A percentile compares a stretch with the other conserved stretches of the same genome.
Evolutionary conservation across 2,113 vertebrate genomes (phyloP).

Genomic region (Larimichthys crocea): DNA sequence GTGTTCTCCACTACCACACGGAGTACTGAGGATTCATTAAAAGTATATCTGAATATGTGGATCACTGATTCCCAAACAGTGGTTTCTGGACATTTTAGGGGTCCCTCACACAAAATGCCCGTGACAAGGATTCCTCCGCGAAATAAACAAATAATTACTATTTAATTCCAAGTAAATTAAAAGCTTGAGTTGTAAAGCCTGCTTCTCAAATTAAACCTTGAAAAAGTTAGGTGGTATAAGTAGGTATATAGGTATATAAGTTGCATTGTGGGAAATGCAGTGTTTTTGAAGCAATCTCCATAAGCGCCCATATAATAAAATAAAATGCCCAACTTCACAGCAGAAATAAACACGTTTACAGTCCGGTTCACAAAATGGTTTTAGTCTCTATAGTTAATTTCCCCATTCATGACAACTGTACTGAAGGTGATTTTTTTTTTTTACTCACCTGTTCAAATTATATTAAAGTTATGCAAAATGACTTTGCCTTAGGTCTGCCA

Average conservation of each 20-base stretch:
- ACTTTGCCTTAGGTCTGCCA: too few species aligned
- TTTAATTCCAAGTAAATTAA: neutral
- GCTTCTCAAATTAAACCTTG: too few species aligned
- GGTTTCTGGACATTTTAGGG: slow-evolving; percentile 15
- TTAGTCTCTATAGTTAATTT: too few species aligned
- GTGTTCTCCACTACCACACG: neutral
- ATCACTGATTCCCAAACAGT: neutral
- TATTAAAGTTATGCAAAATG: too few species aligned
- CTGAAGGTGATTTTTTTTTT: too few species aligned
- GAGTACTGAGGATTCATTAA: neutral
- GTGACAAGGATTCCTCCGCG: neutral
- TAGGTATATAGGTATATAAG: neutral
- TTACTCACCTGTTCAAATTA: too few species aligned
- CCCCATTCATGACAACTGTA: too few species aligned
- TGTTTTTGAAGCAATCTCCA: neutral
- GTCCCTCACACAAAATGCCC: neutral
- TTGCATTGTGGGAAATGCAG: neutral
- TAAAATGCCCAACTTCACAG: too few species aligned
- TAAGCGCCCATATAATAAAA: too few species aligned
- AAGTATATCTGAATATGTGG: neutral
- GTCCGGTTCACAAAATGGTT: too few species aligned
- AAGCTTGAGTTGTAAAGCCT: neutral
- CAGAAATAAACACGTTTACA: too few species aligned
- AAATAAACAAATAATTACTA: neutral
- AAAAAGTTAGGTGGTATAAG: neutral